A percentile compares a stretch with the other conserved stretches of the same genome.
These are phyloP conservation scores for Gymnocephalus cernua DNA, from an alignment of 2,113 vertebrate species.

Conservation along the genomic window DNA sequence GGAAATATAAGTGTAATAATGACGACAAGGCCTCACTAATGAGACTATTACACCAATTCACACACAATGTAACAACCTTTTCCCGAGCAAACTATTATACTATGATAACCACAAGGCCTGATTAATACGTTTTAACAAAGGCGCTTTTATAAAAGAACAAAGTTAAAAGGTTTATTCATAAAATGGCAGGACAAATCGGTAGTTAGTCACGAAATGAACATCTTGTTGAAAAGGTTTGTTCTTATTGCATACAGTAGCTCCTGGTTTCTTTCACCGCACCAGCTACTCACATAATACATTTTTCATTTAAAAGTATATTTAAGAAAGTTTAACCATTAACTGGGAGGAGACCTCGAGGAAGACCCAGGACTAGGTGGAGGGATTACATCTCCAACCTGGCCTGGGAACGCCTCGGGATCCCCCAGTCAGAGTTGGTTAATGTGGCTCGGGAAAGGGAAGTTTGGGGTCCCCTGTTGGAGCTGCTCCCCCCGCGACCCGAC, in stretches of 20 bases:
- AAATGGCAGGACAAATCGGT: background rate
- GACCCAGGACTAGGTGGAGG: no score
- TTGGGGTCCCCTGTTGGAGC: no score
- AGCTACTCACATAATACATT: background rate
- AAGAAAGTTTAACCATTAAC: background rate
- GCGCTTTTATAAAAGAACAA: conserved; percentile 3
- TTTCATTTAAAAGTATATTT: conserved; percentile 8
- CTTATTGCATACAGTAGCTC: background rate
- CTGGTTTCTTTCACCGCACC: background rate
- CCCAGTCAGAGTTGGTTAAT: no score
- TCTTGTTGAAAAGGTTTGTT: background rate
- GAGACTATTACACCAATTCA: conserved; percentile 35
- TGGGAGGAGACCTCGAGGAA: no score
- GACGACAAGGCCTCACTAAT: conserved; percentile 39
- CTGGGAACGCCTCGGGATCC: no score
- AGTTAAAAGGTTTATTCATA: conserved; percentile 42
- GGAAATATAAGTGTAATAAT: conserved; percentile 52
- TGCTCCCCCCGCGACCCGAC: no score
- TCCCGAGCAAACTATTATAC: conserved; percentile 31
- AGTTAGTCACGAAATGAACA: conserved; percentile 13
- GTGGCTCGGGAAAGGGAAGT: no score
- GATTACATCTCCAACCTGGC: no score
- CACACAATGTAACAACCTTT: conserved; percentile 29
- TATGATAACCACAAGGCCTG: background rate
- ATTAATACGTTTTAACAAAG: conserved; percentile 53